Evolutionary conservation across 23 tunicate genomes (phyloP), one percentile per base, ranked within the genome.

Genomic region (Ciona savignyi): DNA sequence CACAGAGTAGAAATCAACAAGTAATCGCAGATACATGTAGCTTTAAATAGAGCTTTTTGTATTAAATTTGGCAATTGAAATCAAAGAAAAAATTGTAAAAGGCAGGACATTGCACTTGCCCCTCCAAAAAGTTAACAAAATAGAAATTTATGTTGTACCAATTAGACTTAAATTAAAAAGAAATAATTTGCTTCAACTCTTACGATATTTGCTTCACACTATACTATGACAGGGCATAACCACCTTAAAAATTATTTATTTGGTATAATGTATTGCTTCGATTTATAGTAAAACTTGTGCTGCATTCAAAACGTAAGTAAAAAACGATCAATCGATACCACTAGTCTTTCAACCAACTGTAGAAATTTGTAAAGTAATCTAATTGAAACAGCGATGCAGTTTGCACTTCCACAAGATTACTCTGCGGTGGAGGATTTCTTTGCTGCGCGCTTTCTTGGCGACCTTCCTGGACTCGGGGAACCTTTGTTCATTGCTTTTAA

Each of bases 401-500:
- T 42, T 42, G 56, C 56, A 6, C 15, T 6, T 6, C 56, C 15
- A 6, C 15, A 15, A 15, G 15, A 42, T 42, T 42, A 42, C 56
- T 42, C 56, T 6, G 56, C 56, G 56, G 56, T 15, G 15, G 56
- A 42, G 9, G 56, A 9, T 42, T 42, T 42, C 15, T 42, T 42
- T 15, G 56, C 15, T 9, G 9, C 11, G 56, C 56, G 56, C 56
- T 42, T 42, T 42, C 56, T 42, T 42, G 56, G 56, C 15, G 56
- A 42, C 9, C 56, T 9, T 6, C 56, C 56, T 6, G 56, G 56
- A 42, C 11, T 6, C 11, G 56, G 56, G 56, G 56, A 42, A 42
- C 56, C 56, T 42, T 62, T 56, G 79, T 84, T 81, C 77, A 91
- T 74, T 9, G 74, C 79, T 80, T 91, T 76, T 1, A 91, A 56